phyloP scores from a whole-genome alignment of 92 coral and sea anemone genomes.

The Hydrozoanthus gracilis region DNA sequence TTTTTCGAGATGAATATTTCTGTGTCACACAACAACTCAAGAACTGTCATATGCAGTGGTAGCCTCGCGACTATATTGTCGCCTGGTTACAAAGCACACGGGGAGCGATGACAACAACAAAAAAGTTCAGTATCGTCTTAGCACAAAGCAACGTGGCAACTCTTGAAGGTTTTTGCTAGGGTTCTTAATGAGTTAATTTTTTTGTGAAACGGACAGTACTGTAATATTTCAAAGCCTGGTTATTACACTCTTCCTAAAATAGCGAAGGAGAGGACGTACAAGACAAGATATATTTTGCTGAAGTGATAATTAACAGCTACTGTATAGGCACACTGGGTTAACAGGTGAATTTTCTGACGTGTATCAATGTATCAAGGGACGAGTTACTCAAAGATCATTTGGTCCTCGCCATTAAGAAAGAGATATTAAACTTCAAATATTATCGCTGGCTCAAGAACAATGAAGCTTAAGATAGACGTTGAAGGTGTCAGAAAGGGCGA shows the following conservation, averaged over 20 bases:
- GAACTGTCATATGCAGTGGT: too few species aligned
- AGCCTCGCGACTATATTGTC: not conserved
- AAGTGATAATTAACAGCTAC: not conserved
- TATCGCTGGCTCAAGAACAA: not conserved
- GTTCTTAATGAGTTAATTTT: not conserved
- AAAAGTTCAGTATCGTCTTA: too few species aligned
- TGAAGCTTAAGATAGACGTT: slow-evolving; percentile 43
- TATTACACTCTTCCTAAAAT: not conserved
- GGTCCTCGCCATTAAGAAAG: not conserved
- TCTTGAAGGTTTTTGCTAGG: not conserved
- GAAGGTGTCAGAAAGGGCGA: slow-evolving; percentile 49
- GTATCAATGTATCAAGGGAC: not conserved
- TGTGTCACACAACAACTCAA: not conserved
- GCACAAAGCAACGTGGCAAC: not conserved
- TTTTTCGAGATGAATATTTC: not conserved
- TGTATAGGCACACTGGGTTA: not conserved
- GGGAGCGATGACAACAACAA: not conserved
- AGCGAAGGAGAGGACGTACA: not conserved
- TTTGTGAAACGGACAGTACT: not conserved
- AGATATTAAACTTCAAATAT: not conserved
- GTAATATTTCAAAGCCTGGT: not conserved
- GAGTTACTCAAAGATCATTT: not conserved
- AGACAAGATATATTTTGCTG: not conserved
- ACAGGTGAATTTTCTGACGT: not conserved
- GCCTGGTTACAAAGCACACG: slow-evolving; percentile 17